Base-by-base conservation (phyloP, 2,113 vertebrate genomes). In the Dascyllus trimaculatus region DNA sequence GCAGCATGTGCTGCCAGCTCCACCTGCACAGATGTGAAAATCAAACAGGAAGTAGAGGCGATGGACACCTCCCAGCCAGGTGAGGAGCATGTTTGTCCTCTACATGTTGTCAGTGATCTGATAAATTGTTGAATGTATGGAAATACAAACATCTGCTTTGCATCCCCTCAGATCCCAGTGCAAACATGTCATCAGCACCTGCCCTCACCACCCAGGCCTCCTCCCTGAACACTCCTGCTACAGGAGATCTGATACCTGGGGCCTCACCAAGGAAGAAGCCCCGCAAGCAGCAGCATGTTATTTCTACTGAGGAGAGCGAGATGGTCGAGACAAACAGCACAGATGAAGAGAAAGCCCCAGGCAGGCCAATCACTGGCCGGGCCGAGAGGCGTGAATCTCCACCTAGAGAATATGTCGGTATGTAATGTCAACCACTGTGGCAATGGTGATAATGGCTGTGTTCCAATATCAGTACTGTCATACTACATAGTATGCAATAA, bases 321-420 rank as follows among this genome's bases (percentile, higher is more conserved):
- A 99, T 99, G 97, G 96, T 99, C 94, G 98, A 99, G 93, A 96
- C 98, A 11, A 98, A 99, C 89, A 98, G 97, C 92, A 99, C 98
- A 0, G 98, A 99, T 2, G 98, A 99, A 32, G 98, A 99, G 85
- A 97, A 96, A 86, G 93, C 95, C 38, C 93, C 95, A 29, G 91
- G 96, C 80, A 95, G 98, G 90, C 95, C 93, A 56, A 91, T 97
- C 58, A 86, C 95, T 17, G 94, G 96, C 76, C 95, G 98, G 73
- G 93, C 96, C 0, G 97, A 98, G 88, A 96, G 98, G 70, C 95
- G 96, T 4, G 97, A 98, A 86, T 98, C 97, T 32, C 97, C 98
- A 69, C 98, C 98, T 0, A 97, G 98, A 87, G 98, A 99, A 85
- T 99, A 99, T 56, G 97, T 99, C 25, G 98, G 98, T 99, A 92